phyloP scores from a whole-genome alignment of 1,140 invertebrate species.

The Chlorops oryzae region DNA sequence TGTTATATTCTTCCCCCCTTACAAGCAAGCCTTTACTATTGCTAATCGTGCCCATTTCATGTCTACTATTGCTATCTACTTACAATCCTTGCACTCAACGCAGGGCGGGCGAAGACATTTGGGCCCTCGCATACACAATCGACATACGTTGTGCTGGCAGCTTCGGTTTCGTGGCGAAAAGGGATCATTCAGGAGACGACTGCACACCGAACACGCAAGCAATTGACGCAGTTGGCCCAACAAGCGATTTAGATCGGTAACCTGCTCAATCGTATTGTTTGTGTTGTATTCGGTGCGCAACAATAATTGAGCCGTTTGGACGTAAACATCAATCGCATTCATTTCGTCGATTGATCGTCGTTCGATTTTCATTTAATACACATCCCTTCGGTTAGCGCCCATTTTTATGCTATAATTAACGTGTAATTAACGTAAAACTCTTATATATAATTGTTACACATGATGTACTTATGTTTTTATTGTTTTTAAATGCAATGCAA shows the following conservation, averaged over 20 bases:
- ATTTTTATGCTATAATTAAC: not conserved
- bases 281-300: not conserved
- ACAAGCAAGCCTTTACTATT: too few species aligned
- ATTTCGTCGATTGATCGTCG: slow-evolving; percentile 1
- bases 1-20: too few species aligned
- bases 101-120: slow-evolving; percentile 80
- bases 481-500: too few species aligned
- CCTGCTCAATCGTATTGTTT: not conserved
- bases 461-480: too few species aligned
- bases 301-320: slow-evolving; percentile 14
- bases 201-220: slow-evolving; percentile 82
- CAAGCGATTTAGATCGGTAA: slow-evolving; percentile 66
- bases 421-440: not conserved
- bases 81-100: slow-evolving; percentile 77
- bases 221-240: slow-evolving; percentile 79
- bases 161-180: slow-evolving; percentile 66
- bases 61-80: too few species aligned
- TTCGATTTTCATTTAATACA: not conserved
- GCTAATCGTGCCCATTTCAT: too few species aligned
- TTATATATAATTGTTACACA: not conserved
- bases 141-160: slow-evolving; percentile 86
- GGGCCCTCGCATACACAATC: slow-evolving; percentile 71
- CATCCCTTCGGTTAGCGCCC: not conserved
- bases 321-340: slow-evolving; percentile 17
- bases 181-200: slow-evolving; percentile 73